A percentile compares a stretch with the other conserved stretches of the same genome.
phyloP scores from a whole-genome alignment of 2,797 vertebrate genomes.

The Ara ararauna region DNA sequence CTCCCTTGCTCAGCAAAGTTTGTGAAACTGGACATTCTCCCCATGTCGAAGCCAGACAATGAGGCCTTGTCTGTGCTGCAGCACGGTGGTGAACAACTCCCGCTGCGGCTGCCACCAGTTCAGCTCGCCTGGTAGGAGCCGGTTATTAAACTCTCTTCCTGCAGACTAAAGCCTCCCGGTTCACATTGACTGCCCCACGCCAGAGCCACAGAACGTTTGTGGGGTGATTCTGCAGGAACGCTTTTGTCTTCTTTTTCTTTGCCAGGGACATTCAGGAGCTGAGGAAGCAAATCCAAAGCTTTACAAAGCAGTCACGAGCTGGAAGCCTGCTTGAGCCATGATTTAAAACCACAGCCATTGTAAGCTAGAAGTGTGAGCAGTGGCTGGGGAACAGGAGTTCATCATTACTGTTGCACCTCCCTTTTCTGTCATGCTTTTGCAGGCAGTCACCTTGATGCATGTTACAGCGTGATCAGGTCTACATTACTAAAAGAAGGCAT shows the following conservation, averaged over 20 bases:
- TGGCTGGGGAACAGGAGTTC: not conserved
- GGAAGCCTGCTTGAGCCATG: not conserved
- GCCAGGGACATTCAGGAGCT: not conserved
- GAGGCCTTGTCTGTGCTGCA: constrained; percentile 51
- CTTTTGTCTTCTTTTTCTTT: not conserved
- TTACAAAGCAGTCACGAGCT: fast-evolving
- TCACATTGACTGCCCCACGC: not conserved
- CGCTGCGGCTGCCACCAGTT: constrained; percentile 47
- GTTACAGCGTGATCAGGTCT: fast-evolving
- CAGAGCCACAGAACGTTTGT: not conserved
- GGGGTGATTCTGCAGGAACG: not conserved
- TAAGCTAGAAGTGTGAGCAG: not conserved
- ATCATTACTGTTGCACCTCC: not conserved
- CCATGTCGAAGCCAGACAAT: constrained; percentile 37
- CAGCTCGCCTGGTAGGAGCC: not conserved
- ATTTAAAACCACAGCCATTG: not conserved
- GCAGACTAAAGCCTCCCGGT: not conserved
- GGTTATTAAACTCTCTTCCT: not conserved
- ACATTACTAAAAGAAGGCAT: not conserved
- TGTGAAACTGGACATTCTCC: constrained; percentile 55
- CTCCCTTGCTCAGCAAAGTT: constrained; percentile 72
- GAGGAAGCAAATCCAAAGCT: not conserved
- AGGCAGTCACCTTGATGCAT: not conserved
- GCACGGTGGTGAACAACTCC: constrained; percentile 34
- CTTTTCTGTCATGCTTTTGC: not conserved